Evolutionary conservation across 2,113 vertebrate species (phyloP).

Genomic region (Coracopsis vasa): DNA sequence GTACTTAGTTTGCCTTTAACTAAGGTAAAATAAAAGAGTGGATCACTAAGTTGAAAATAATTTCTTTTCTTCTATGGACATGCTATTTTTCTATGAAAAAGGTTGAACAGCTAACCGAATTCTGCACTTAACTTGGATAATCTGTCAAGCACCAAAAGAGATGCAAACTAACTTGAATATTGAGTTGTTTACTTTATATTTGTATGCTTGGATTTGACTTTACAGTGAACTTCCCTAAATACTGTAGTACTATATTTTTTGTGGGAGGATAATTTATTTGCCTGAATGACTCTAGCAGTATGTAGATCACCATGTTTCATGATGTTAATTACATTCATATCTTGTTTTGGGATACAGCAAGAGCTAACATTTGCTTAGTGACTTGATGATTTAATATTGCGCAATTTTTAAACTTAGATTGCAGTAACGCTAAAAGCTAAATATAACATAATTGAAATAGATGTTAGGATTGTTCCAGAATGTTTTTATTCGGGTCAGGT

Average conservation of each 20-base stretch:
- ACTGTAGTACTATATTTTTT: not conserved
- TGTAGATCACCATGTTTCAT: not conserved
- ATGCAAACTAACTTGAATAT: not conserved
- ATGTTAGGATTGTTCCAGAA: not conserved
- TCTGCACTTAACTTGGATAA: not conserved
- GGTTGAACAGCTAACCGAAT: not conserved
- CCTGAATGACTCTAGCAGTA: not conserved
- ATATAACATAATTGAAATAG: not conserved
- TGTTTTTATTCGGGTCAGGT: not conserved
- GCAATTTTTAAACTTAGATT: not conserved
- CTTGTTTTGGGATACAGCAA: not conserved
- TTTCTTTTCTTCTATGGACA: constrained; percentile 29
- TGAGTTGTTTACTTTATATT: not conserved
- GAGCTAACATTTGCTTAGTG: not conserved
- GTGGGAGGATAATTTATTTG: not conserved
- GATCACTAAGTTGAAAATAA: constrained; percentile 6
- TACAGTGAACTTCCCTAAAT: not conserved
- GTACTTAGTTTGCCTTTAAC: constrained; percentile 79
- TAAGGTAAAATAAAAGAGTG: constrained; percentile 76
- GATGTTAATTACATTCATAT: not conserved
- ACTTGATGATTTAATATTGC: not conserved
- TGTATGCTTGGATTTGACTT: not conserved
- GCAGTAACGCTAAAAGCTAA: not conserved
- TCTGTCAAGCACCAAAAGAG: not conserved
- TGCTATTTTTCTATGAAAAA: constrained; percentile 49